These are phyloP conservation scores for Epinotia nisella DNA, from an alignment of 2,888 invertebrate species.

Conservation along the genomic window DNA sequence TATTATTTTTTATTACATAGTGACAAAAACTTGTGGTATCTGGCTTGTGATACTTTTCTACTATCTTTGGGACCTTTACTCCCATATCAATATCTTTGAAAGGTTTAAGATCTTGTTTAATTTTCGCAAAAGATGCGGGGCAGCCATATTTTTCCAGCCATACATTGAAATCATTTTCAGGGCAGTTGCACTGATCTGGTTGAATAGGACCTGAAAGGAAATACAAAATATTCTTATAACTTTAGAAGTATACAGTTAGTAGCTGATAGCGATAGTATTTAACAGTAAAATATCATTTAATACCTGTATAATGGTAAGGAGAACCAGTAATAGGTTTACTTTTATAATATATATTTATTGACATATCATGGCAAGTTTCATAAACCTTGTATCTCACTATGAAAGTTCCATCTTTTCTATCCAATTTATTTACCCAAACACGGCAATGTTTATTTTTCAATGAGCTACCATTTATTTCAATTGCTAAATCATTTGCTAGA, in stretches of 20 bases:
- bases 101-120: constrained; percentile 87
- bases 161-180: constrained; percentile 83
- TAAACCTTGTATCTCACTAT: constrained; percentile 93
- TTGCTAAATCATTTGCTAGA: constrained; percentile 77
- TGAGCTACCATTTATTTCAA: constrained; percentile 85
- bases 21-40: constrained; percentile 95
- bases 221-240: not conserved
- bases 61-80: constrained; percentile 85
- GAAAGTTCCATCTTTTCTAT: constrained; percentile 93
- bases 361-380: constrained; percentile 89
- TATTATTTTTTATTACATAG: constrained; percentile 93
- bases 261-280: not conserved
- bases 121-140: constrained; percentile 86
- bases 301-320: constrained; percentile 87
- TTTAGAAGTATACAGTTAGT: no score
- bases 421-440: constrained; percentile 90
- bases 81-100: constrained; percentile 90
- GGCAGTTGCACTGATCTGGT: constrained; percentile 94
- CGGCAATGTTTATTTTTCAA: constrained; percentile 85
- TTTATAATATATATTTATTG: constrained; percentile 88
- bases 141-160: constrained; percentile 90
- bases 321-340: constrained; percentile 86
- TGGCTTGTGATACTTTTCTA: constrained; percentile 90
- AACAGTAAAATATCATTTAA: not conserved
- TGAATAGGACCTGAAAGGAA: constrained; percentile 86